Conservation (phyloP, 1,140 invertebrate genomes). For the Melitaea cinxia region DNA sequence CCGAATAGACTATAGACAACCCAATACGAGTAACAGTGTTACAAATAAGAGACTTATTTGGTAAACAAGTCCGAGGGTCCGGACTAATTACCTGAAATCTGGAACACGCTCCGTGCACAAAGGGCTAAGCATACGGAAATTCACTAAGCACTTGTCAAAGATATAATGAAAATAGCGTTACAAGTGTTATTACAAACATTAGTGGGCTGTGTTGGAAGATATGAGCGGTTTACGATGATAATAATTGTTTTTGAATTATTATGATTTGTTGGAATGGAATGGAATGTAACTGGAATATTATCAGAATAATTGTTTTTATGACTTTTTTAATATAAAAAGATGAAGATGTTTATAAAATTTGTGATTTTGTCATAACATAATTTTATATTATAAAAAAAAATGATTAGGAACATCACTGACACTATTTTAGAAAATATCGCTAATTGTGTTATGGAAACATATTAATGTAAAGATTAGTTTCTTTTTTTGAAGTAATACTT, state of each 20-base stretch:
- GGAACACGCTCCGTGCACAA: constrained; percentile 32
- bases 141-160: constrained; percentile 22
- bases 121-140: constrained; percentile 24
- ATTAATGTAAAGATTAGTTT: too few relatives aligned
- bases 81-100: constrained; percentile 33
- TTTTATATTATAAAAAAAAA: too few relatives aligned
- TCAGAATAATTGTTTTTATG: too few relatives aligned
- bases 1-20: not conserved
- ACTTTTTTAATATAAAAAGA: too few relatives aligned
- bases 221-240: not conserved
- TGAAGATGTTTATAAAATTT: too few relatives aligned
- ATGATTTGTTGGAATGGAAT: too few relatives aligned
- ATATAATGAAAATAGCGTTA: constrained; percentile 46
- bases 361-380: too few relatives aligned
- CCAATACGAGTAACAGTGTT: not conserved
- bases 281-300: not conserved
- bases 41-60: constrained; percentile 12
- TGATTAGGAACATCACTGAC: too few relatives aligned
- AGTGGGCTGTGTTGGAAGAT: constrained; percentile 24
- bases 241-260: not conserved
- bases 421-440: too few relatives aligned
- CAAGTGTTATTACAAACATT: constrained; percentile 40
- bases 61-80: constrained; percentile 17
- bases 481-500: too few relatives aligned
- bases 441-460: too few relatives aligned